phyloP scores from a whole-genome alignment of 2,888 invertebrate genomes.

The Carterocephalus palaemon region DNA sequence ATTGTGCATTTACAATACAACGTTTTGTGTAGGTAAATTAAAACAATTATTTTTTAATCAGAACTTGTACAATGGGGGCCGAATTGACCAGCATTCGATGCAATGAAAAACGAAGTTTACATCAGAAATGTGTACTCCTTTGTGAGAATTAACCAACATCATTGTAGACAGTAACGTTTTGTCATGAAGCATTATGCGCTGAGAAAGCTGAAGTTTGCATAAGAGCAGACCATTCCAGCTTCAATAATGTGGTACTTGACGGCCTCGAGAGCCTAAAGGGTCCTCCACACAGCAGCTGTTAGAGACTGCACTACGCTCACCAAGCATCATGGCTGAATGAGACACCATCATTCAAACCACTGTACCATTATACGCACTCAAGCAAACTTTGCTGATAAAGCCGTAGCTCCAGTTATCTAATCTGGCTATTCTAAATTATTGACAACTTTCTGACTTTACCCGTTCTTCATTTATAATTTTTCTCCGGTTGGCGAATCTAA shows the following conservation, averaged over 20 bases:
- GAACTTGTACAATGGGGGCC: conserved; percentile 10
- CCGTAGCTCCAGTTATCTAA: no score
- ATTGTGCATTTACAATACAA: conserved; percentile 6
- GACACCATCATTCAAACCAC: conserved; percentile 17
- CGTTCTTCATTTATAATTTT: no score
- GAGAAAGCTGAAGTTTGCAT: conserved; percentile 43
- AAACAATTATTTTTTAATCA: conserved; percentile 18
- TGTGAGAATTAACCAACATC: conserved; percentile 15
- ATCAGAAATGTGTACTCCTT: conserved; percentile 19
- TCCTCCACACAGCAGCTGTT: conserved; percentile 54
- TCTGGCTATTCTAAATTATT: no score
- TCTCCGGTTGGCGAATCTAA: no score
- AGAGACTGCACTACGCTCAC: conserved; percentile 34
- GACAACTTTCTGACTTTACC: no score
- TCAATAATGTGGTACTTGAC: conserved; percentile 42
- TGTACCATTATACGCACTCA: not conserved
- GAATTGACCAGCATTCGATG: not conserved
- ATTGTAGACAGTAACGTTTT: conserved; percentile 31
- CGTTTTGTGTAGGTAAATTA: conserved; percentile 3
- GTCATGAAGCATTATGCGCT: conserved; percentile 37
- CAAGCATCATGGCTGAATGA: conserved; percentile 12
- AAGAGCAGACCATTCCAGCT: conserved; percentile 38
- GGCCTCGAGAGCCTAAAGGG: conserved; percentile 46
- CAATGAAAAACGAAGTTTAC: not conserved
- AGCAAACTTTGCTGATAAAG: no score